Evolutionary conservation across 2,797 vertebrate genomes (phyloP).

Genomic region (Gallinago nigripennis): DNA sequence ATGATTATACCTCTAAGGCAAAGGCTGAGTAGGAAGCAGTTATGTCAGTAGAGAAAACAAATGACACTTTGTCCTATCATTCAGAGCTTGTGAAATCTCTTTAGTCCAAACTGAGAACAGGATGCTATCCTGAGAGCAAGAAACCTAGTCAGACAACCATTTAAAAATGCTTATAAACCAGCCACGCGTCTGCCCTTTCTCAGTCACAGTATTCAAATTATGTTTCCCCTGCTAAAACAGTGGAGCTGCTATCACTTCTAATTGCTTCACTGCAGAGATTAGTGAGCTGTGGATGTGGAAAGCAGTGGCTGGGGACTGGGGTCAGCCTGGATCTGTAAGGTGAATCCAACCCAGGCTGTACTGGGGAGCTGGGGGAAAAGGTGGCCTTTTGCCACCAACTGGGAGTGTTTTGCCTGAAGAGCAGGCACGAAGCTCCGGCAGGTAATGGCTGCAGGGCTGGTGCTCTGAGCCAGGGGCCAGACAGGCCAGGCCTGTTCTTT

Average conservation of each 20-base stretch:
- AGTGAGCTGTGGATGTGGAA: not conserved
- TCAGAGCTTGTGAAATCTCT: conserved; percentile 26
- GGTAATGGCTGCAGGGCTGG: not conserved
- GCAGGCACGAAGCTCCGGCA: not conserved
- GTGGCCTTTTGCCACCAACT: not conserved
- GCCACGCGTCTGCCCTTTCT: not conserved
- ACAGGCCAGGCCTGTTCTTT: not conserved
- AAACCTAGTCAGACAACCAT: conserved; percentile 1
- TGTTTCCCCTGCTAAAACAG: not conserved
- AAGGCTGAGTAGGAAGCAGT: conserved; percentile 44
- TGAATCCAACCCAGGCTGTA: not conserved
- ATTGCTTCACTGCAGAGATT: not conserved
- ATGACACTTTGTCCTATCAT: conserved; percentile 47
- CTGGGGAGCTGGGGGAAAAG: not conserved
- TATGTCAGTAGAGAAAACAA: conserved; percentile 40
- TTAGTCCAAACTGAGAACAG: conserved; percentile 47
- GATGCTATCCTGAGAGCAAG: conserved; percentile 21
- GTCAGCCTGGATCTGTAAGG: not conserved
- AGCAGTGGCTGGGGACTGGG: not conserved
- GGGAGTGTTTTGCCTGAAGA: not conserved
- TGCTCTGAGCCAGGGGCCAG: not conserved
- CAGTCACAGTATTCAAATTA: not conserved
- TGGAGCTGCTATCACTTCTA: not conserved
- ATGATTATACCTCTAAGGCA: conserved; percentile 31
- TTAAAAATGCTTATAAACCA: not conserved